Evolutionary conservation across 2,797 vertebrate species (phyloP), one percentile per base, ranked within the genome.

Genomic region (Gallirallus australis): DNA sequence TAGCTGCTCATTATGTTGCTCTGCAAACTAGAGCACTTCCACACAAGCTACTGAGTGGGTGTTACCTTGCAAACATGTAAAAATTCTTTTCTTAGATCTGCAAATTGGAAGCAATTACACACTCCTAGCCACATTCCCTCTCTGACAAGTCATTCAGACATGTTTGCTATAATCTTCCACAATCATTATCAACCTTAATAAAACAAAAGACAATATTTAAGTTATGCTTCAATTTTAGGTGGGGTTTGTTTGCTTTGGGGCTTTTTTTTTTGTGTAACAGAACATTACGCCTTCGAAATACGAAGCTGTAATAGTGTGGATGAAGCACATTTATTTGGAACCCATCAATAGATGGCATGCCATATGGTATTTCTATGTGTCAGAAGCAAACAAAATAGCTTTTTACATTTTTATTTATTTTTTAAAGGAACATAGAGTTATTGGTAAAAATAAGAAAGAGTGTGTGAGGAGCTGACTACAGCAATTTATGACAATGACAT

Each of bases 1-100:
- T 86, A 77, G 83, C 63, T 94, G 77, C 80, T 95, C 87, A 88
- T 90, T 93, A 95, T 20, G 35, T 39, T 69, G 37, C 70, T 84
- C 65, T 79, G 70, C 80, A 92, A 93, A 77, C 28, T 59, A 79
- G 48, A 93, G 39, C 59, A 59, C 19, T 86, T 83, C 61, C 65
- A 85, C 52, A 82, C 31, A 76, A 93, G 52, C 23, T 64, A 90
- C 47, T 76, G 73, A 79, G 80, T 93, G 73, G 73, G 88, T 56
- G 80, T 59, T 72, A 82, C 53, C 83, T 48, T 77, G 66, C 59
- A 83, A 90, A 79, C 37, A 68, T 5, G 5, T 50, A 82, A 68
- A 25, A 82, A 86, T 16, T 40, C 27, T 71, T 39, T 68, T 88
- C 30, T 70, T 48, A 63, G 66, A 45, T 37, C 31, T 25, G 21